Evolutionary conservation across 2,888 invertebrate species (phyloP), one percentile per base, ranked within the genome.

Genomic region (Dynastes grantii): DNA sequence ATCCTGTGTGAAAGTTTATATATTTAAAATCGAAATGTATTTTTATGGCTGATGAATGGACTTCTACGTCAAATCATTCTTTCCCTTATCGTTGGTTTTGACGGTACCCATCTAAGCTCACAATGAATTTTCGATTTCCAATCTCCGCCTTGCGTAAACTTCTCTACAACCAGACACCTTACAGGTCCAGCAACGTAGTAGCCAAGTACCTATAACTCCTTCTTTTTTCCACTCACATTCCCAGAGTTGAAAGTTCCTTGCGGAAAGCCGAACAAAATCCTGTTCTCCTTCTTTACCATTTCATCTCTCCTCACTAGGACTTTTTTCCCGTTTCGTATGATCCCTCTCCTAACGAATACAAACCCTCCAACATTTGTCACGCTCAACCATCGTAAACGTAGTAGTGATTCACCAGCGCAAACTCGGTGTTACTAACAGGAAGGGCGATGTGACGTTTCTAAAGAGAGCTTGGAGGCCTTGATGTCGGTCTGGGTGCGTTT

Each of bases 111-210:
- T 29, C 70, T 51, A 11, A 68, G 68, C 29, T 68, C 51, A 70
- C 70, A 70, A 70, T 70, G 70, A 16, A 11, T 64, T 55, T 53
- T 53, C 70, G 51, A 51, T 70, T 70, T 70, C 51, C 70, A 70
- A 70, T 70, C 70, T 70, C 70, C 70, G 27, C 51, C 53, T 53
- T 53, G 51, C 22, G 70, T 70, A 70, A 70, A 70, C 53, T 51
- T 53, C 51, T 51, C 53, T 29, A 29, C 8, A 1, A 11, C 70
- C 68, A 8, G 49, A 4, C 70, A 16, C 32, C 65, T 11, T 16
- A 32, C 37, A 5, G 5, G 5, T 37, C 53, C 29, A 64, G 13
- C 8, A 27, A 70, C 65, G 40, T 13, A 37, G 29, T 29, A 53
- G 29, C 51, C 53, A 32, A 8, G 22, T 22, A 22, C 22, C 22